phyloP scores from a whole-genome alignment of 2,113 vertebrate species.

The Delphinapterus leucas region DNA sequence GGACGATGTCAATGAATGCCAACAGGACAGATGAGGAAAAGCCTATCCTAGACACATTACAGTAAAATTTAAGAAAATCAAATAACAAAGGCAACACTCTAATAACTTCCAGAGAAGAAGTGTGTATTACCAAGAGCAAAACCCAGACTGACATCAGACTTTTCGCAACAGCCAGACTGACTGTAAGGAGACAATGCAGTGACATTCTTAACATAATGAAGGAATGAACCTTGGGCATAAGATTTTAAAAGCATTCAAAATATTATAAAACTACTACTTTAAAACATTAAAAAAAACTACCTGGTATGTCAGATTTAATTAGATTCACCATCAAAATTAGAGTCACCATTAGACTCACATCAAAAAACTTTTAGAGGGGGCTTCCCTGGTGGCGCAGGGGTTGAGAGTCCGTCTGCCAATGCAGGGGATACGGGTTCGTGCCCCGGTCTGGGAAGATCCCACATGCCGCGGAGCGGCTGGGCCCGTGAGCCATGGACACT shows the following conservation, averaged over 20 bases:
- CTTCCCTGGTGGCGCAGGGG: too few relatives aligned
- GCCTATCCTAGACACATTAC: not conserved
- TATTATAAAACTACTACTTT: not conserved
- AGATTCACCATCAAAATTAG: not conserved
- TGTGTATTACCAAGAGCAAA: not conserved
- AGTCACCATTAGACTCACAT: not conserved
- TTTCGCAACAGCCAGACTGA: not conserved
- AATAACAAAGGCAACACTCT: not conserved
- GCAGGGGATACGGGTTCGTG: too few relatives aligned
- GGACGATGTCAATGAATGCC: not conserved
- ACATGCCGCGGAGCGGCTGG: too few relatives aligned
- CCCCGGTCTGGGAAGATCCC: too few relatives aligned
- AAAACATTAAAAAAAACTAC: not conserved
- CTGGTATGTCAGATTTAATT: not conserved
- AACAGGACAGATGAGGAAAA: not conserved
- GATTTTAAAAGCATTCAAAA: not conserved
- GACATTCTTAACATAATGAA: not conserved
- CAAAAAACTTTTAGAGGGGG: not conserved
- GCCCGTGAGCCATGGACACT: too few relatives aligned
- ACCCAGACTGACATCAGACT: not conserved
- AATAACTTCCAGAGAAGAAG: not conserved
- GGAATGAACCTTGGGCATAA: not conserved
- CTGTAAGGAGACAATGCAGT: not conserved
- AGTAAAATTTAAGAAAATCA: not conserved
- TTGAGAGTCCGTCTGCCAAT: too few relatives aligned